Evolutionary conservation across 2,113 vertebrate species (phyloP).

Genomic region (Malurus cyaneus): DNA sequence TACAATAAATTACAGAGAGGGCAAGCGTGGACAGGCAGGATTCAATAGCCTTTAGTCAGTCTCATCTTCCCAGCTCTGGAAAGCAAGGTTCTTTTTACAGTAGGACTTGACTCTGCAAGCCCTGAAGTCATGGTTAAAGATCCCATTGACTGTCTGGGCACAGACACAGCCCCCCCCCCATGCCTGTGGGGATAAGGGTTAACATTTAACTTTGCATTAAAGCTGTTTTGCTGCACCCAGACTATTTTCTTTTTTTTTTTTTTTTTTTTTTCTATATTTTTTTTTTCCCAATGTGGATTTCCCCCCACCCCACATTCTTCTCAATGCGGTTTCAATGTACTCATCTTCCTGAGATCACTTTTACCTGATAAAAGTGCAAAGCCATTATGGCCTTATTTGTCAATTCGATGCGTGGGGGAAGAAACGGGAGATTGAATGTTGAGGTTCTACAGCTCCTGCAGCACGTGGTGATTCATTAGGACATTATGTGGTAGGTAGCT

Average conservation of each 20-base stretch:
- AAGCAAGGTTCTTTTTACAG: not conserved
- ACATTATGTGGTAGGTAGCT: constrained; percentile 51
- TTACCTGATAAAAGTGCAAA: constrained; percentile 50
- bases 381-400: constrained; percentile 58
- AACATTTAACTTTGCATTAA: not conserved
- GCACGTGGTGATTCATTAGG: constrained; percentile 40
- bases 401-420: not conserved
- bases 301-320: not conserved
- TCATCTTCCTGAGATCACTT: constrained; percentile 59
- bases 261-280: not conserved
- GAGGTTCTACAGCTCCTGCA: constrained; percentile 50
- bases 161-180: rapidly evolving
- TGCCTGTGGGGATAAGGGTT: not conserved
- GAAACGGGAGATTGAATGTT: not conserved
- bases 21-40: not conserved
- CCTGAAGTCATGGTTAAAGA: constrained; percentile 40
- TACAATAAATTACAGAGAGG: constrained; percentile 15
- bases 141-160: not conserved
- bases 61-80: not conserved
- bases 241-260: not conserved
- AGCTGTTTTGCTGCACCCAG: not conserved
- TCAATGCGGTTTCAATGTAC: not conserved
- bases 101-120: constrained; percentile 19
- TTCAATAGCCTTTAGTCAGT: constrained; percentile 38
- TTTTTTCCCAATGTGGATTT: not conserved